Evolutionary conservation across 1,140 invertebrate species (phyloP), one percentile per base, ranked within the genome.

Genomic region (Drosophila bocqueti): DNA sequence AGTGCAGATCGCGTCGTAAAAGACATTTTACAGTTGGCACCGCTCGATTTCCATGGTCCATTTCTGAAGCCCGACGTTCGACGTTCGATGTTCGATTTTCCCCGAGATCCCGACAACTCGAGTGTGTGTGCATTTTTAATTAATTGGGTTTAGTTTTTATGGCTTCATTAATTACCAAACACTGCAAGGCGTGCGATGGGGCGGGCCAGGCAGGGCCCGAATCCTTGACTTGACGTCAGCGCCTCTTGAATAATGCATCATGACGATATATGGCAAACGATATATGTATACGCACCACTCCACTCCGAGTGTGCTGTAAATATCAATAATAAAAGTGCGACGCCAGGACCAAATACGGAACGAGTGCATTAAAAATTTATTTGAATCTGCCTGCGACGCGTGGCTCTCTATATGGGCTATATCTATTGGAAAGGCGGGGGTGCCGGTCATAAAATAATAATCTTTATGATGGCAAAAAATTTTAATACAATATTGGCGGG

Each of bases 141-240:
- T 91, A 91, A 91, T 91, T 89, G 89, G 75, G 81, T 91, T 82
- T 91, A 89, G 84, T 91, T 91, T 91, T 91, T 91, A 91, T 91
- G 89, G 89, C 84, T 91, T 91, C 89, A 91, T 91, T 91, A 91
- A 91, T 91, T 91, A 91, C 83, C 72, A 67, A 82, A 74, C 81
- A 67, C 50, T 74, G 77, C 67, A 67, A 65, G 63, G 64, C 71
- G 54, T 50, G 52, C 54, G 58, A 31, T 50, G 59, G 40, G 58
- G 50, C 40, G 13, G 49, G 24, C 34, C 34, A 36, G 34, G 21
- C 10, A 15, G 13, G 61, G 26, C 29, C 40, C 29, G 47, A 60
- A 65, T 85, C 81, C 81, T 89, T 89, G 84, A 60, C 69, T 90
- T 89, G 84, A 89, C 84, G 84, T 89, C 84, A 80, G 77, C 60